These are phyloP conservation scores for Eupeodes corollae DNA, from an alignment of 1,140 invertebrate genomes.

Conservation along the genomic window DNA sequence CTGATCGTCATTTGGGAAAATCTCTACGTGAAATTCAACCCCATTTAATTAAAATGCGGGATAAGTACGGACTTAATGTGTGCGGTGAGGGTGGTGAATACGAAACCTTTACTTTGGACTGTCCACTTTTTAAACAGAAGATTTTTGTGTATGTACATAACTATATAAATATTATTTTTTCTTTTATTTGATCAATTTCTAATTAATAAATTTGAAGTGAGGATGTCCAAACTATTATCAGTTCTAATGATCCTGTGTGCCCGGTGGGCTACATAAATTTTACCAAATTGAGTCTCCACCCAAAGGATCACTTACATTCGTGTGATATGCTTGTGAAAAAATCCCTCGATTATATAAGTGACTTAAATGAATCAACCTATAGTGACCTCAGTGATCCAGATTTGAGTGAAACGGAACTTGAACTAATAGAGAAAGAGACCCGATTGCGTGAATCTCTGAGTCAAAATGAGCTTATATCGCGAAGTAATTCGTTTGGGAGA, in stretches of 20 bases:
- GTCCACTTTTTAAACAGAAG: slow-evolving; percentile 84
- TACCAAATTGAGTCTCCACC: slow-evolving; percentile 63
- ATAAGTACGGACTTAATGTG: slow-evolving; percentile 92
- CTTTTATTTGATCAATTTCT: neutral
- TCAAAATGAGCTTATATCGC: slow-evolving; percentile 31
- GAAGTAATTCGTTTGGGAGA: slow-evolving; percentile 35
- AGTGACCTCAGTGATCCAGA: slow-evolving; percentile 49
- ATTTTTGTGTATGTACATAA: slow-evolving; percentile 72
- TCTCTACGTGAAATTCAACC: slow-evolving; percentile 73
- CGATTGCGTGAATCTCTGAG: slow-evolving; percentile 29
- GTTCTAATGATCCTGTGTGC: slow-evolving; percentile 82
- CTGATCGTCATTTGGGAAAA: slow-evolving; percentile 76
- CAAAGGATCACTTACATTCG: slow-evolving; percentile 38
- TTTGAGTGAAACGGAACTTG: slow-evolving; percentile 46
- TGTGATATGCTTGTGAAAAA: slow-evolving; percentile 39
- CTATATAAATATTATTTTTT: neutral
- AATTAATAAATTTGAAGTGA: slow-evolving; percentile 51
- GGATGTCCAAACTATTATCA: slow-evolving; percentile 75
- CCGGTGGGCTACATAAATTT: slow-evolving; percentile 88
- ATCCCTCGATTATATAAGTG: slow-evolving; percentile 46
- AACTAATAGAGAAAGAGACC: slow-evolving; percentile 43
- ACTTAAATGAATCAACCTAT: slow-evolving; percentile 48
- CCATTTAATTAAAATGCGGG: slow-evolving; percentile 76
- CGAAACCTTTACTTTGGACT: slow-evolving; percentile 95
- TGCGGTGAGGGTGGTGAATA: slow-evolving; percentile 99